phyloP scores from a whole-genome alignment of 1,140 invertebrate species.

The Branchinecta lynchi region DNA sequence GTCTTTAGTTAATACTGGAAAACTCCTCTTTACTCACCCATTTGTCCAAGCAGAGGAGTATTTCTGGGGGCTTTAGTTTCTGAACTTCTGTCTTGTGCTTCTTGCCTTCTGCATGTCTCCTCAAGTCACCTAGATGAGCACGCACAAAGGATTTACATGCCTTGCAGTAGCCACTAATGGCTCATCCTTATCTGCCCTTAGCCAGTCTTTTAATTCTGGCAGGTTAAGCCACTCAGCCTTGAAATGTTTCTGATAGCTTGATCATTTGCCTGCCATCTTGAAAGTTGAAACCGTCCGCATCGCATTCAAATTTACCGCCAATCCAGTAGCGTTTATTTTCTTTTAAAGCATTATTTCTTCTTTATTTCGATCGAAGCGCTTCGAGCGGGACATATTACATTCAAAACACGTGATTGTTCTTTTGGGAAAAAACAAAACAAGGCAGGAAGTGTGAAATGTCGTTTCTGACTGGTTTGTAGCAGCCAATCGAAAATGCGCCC shows the following conservation, averaged over 20 bases:
- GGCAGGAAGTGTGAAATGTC: neutral
- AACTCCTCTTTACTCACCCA: neutral
- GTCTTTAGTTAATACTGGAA: neutral
- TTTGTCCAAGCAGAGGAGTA: neutral
- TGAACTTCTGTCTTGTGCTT: conserved; percentile 9
- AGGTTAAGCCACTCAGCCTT: conserved; percentile 8
- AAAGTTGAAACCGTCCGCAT: neutral
- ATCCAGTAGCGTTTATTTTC: neutral
- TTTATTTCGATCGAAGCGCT: conserved; percentile 1
- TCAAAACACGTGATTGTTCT: neutral
- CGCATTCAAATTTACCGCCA: conserved; percentile 5
- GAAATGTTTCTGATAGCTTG: conserved; percentile 9
- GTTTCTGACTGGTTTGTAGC: no score
- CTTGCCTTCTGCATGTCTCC: conserved; percentile 4
- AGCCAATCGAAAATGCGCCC: no score
- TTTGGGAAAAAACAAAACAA: neutral
- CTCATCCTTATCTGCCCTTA: conserved; percentile 1
- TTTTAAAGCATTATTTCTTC: neutral
- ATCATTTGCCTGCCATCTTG: conserved; percentile 9
- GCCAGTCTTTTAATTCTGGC: neutral
- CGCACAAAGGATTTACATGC: neutral
- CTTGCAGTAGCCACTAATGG: neutral
- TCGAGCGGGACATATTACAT: neutral
- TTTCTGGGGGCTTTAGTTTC: conserved; percentile 5
- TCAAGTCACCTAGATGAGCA: conserved; percentile 5